Percentiles rank a stretch among this genome's conserved stretches.
Evolutionary conservation across 2,113 vertebrate genomes (phyloP).

Genomic region (Hassar affinis): DNA sequence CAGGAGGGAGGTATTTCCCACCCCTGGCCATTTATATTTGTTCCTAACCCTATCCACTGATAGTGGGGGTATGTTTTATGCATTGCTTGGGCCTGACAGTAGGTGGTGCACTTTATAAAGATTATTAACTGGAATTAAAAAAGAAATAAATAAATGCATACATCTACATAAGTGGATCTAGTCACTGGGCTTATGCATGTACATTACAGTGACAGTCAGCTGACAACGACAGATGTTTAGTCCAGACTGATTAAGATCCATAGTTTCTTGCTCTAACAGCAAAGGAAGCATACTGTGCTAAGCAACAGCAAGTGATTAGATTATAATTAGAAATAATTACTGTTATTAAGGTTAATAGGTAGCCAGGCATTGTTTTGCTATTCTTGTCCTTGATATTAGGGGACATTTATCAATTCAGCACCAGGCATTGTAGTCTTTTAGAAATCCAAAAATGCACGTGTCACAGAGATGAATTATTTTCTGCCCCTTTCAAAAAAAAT

Average conservation of each 20-base stretch:
- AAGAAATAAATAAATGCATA: not conserved
- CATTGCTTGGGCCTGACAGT: not conserved
- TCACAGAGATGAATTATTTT: not conserved
- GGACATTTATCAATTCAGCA: not conserved
- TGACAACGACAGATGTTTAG: not conserved
- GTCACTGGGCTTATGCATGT: not conserved
- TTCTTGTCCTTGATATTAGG: not conserved
- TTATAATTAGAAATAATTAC: not conserved
- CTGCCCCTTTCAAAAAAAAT: not conserved
- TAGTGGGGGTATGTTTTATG: not conserved
- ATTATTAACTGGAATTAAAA: not conserved
- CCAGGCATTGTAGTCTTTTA: not conserved
- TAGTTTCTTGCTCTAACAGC: not conserved
- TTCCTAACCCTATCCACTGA: too few species aligned
- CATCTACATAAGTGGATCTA: not conserved
- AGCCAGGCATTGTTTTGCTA: not conserved
- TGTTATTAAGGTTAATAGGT: not conserved
- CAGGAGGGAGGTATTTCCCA: too few species aligned
- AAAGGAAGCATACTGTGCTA: not conserved
- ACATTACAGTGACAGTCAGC: not conserved
- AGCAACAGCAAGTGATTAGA: not conserved
- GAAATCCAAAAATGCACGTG: not conserved
- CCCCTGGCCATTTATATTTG: too few species aligned
- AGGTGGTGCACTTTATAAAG: not conserved
- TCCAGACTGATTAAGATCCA: not conserved